These are phyloP conservation scores for Chiloscyllium plagiosum DNA, from an alignment of 2,113 vertebrate genomes.

Conservation along the genomic window DNA sequence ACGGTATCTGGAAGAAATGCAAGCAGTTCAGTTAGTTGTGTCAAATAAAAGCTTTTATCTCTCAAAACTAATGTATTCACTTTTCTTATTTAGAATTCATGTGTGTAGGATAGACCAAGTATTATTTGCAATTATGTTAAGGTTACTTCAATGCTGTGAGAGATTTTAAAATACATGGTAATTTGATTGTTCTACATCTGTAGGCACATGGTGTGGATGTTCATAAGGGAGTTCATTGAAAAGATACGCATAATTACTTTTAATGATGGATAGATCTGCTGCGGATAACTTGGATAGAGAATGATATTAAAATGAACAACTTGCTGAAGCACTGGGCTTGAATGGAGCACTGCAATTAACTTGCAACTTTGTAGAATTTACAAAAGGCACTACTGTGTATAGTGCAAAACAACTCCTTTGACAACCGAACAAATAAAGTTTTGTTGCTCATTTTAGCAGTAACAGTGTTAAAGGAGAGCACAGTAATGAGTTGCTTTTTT, in stretches of 20 bases:
- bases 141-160: neutral
- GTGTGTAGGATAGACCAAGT: neutral
- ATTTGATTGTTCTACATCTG: conserved; percentile 1
- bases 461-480: neutral
- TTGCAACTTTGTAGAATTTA: neutral
- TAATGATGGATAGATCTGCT: neutral
- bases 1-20: neutral
- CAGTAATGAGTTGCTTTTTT: neutral
- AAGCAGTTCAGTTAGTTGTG: neutral
- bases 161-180: neutral
- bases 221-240: conserved; percentile 3
- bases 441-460: neutral
- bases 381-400: neutral
- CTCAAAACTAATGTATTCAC: conserved; percentile 13
- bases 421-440: neutral
- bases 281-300: neutral
- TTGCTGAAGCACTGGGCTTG: neutral
- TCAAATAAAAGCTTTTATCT: conserved; percentile 15
- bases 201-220: neutral
- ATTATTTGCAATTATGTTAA: conserved; percentile 3
- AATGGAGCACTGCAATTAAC: neutral
- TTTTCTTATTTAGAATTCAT: neutral
- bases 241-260: neutral
- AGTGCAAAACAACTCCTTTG: neutral
- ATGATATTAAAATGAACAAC: conserved; percentile 3